These are phyloP conservation scores for Drosophila miranda DNA, from an alignment of 1,140 invertebrate species.

Conservation along the genomic window DNA sequence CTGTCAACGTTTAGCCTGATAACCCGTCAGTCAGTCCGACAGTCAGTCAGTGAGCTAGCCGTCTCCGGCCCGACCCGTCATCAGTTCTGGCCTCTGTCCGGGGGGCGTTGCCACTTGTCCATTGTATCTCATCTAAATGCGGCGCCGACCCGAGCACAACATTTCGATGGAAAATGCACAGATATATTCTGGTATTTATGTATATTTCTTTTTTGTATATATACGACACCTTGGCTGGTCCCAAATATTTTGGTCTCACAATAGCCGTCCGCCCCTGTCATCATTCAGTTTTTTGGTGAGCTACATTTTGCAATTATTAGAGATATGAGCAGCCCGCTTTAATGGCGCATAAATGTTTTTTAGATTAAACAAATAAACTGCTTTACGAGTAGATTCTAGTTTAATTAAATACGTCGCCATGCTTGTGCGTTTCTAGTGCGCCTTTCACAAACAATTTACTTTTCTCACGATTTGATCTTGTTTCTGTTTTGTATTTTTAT, in stretches of 20 bases:
- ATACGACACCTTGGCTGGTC: slow-evolving; percentile 39
- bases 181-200: slow-evolving; percentile 23
- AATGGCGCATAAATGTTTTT: slow-evolving; percentile 68
- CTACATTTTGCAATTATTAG: slow-evolving; percentile 35
- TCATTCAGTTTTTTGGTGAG: slow-evolving; percentile 20
- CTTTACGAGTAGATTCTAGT: slow-evolving; percentile 10
- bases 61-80: slow-evolving; percentile 15
- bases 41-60: slow-evolving; percentile 10
- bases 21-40: slow-evolving; percentile 39
- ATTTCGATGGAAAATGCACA: slow-evolving; percentile 8
- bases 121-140: slow-evolving; percentile 49
- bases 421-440: slow-evolving; percentile 7
- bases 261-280: slow-evolving; percentile 5
- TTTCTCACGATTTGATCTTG: slow-evolving; percentile 10
- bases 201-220: slow-evolving; percentile 42
- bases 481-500: background rate
- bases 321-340: slow-evolving; percentile 21
- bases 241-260: slow-evolving; percentile 34
- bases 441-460: slow-evolving; percentile 25
- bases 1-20: slow-evolving; percentile 64
- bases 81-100: slow-evolving; percentile 6
- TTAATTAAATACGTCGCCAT: slow-evolving; percentile 41
- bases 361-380: slow-evolving; percentile 61
- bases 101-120: slow-evolving; percentile 57
- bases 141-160: slow-evolving; percentile 10